Evolutionary conservation across 2,797 vertebrate genomes (phyloP).

Genomic region (Pangasius krempfi): DNA sequence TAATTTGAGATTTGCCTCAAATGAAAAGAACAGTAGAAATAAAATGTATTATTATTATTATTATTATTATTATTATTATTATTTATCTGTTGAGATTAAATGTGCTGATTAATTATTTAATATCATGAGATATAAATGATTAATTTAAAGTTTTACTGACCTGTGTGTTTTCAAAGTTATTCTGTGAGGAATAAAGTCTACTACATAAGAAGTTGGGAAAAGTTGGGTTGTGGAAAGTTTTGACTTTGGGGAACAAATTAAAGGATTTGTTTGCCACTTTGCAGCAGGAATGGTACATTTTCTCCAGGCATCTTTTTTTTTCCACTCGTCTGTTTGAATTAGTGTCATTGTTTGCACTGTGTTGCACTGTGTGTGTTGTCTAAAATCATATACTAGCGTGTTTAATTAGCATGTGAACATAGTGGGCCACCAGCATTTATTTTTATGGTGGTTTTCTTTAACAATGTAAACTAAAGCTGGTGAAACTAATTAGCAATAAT

Average conservation of each 20-base stretch:
- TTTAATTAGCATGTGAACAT: neutral
- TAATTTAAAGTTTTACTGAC: neutral
- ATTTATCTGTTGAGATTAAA: neutral
- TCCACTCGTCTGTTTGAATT: neutral
- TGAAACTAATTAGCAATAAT: neutral
- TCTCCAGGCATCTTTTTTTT: neutral
- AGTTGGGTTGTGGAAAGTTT: slow-evolving; percentile 11
- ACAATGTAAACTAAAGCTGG: neutral
- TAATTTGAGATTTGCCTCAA: neutral
- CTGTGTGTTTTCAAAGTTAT: neutral
- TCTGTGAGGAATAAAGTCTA: neutral
- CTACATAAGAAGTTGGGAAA: neutral
- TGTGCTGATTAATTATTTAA: neutral
- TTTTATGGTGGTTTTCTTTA: neutral
- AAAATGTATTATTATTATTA: neutral
- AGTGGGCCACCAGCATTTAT: neutral
- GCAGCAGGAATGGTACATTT: neutral
- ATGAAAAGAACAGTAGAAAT: neutral
- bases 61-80: neutral
- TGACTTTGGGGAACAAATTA: slow-evolving; percentile 14
- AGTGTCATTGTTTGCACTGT: slow-evolving; percentile 10
- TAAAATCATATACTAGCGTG: slow-evolving; percentile 2
- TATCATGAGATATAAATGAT: neutral
- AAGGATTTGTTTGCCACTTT: slow-evolving; percentile 11
- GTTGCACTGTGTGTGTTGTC: neutral